Base-by-base conservation (phyloP, 2,797 vertebrate genomes). In the Mico argentatus region DNA sequence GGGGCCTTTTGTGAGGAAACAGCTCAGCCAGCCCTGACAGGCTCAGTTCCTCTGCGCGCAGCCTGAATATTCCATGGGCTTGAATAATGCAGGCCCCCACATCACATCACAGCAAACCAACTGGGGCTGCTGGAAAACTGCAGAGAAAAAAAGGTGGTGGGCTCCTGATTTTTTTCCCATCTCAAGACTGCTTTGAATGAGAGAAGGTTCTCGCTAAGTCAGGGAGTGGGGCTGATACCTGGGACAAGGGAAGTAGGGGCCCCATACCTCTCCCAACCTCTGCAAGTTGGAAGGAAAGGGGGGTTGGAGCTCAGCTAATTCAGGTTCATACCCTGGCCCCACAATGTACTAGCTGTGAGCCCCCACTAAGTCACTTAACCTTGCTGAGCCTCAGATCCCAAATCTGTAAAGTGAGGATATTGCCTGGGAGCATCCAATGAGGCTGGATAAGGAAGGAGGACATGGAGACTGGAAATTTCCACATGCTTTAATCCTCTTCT, bases 21-120 rank as follows among this genome's bases (percentile, higher is more conserved):
- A 59, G 90, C 48, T 30, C 80, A 5, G 36, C 81, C 97, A 97
- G 88, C 64, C 79, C 89, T 72, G n/a, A 77, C 87, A 93, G 94
- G 46, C 91, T 86, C 41, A 2, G 27, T 5, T 59, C 90, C 89
- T 96, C 95, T 81, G 91, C 91, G 84, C 84, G 17, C 86, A 30
- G 95, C 94, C 90, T 96, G 96, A 96, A 96, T 97, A 96, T 97
- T 97, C 97, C 94, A 97, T 95, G 93, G 76, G 91, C 95, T 70
- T 97, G 95, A 97, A 98, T 98, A 97, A 98, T 96, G 94, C 95
- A 98, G 87, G 46, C 67, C 73, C 77, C 84, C 26, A 12, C 39
- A 22, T 46, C 44, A 41, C 70, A 26, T 2, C 20, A 1, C 90
- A 15, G 46, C 73, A 30, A 72, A 44, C 77, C 75, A 24, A 52